These are phyloP conservation scores for Thomomys bottae DNA, from an alignment of 2,113 vertebrate species.

Conservation along the genomic window DNA sequence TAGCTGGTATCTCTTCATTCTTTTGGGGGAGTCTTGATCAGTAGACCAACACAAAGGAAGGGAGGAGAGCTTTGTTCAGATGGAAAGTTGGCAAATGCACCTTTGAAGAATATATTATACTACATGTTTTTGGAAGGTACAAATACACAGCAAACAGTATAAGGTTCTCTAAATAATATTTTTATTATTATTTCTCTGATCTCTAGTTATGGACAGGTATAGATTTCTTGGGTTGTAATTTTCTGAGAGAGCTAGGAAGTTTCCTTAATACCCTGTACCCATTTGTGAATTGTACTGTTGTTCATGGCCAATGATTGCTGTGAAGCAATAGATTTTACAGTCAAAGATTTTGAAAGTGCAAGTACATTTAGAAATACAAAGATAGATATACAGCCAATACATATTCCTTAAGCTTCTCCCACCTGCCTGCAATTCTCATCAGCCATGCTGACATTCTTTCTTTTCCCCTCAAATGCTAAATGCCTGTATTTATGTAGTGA, in stretches of 20 bases:
- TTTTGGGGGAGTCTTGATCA: not conserved
- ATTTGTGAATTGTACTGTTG: not conserved
- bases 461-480: not conserved
- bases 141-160: not conserved
- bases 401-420: not conserved
- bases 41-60: not conserved
- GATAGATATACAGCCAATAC: not conserved
- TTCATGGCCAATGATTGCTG: slow-evolving; percentile 8
- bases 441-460: not conserved
- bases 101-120: not conserved
- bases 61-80: not conserved
- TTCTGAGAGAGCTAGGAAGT: slow-evolving; percentile 19
- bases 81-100: not conserved
- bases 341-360: slow-evolving; percentile 49
- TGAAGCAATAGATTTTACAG: slow-evolving; percentile 32
- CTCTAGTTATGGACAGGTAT: not conserved
- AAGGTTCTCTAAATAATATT: not conserved
- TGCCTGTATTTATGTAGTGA: not conserved
- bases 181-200: not conserved
- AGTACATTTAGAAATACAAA: slow-evolving; percentile 15
- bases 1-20: not conserved
- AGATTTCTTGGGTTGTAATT: not conserved
- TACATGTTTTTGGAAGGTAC: not conserved
- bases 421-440: slow-evolving; percentile 4
- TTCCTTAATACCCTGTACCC: not conserved